These are phyloP conservation scores for Ctenodactylus gundi DNA, from an alignment of 2,113 vertebrate species.

Conservation along the genomic window DNA sequence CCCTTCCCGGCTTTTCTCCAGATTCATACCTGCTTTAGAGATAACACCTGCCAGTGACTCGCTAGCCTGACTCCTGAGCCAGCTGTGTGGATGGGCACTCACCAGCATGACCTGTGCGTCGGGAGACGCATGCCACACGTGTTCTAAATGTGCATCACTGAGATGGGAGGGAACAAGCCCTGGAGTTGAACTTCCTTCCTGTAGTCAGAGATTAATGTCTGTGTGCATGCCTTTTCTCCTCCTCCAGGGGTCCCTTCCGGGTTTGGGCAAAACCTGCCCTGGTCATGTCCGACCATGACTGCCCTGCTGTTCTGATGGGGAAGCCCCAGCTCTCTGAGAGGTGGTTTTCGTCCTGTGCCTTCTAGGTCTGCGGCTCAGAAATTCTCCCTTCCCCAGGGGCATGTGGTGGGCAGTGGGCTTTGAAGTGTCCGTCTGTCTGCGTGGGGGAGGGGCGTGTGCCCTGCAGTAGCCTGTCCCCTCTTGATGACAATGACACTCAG, in stretches of 20 bases:
- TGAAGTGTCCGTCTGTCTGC: background rate
- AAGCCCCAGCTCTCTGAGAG: conserved; percentile 32
- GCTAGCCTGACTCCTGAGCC: conserved; percentile 79
- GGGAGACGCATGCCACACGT: conserved; percentile 67
- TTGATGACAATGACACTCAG: background rate
- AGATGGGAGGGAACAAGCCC: conserved; percentile 75
- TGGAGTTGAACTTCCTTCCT: conserved; percentile 78
- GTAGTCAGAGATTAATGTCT: conserved; percentile 74
- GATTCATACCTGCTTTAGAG: conserved; percentile 72
- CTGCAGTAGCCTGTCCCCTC: background rate
- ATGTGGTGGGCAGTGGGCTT: background rate
- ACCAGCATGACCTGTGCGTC: conserved; percentile 70
- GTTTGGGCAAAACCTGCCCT: background rate
- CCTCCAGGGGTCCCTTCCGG: background rate
- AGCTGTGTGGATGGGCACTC: conserved; percentile 78
- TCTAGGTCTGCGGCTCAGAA: background rate
- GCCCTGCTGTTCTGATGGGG: background rate
- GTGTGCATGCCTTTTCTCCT: background rate
- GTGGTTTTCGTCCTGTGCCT: background rate
- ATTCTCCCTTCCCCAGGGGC: background rate
- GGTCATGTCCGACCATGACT: background rate
- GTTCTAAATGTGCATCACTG: conserved; percentile 70
- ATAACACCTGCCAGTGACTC: conserved; percentile 76
- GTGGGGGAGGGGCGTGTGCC: background rate
- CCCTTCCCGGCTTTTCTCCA: background rate